phyloP scores from a whole-genome alignment of 1,140 invertebrate species.

The Caenorhabditis briggsae region DNA sequence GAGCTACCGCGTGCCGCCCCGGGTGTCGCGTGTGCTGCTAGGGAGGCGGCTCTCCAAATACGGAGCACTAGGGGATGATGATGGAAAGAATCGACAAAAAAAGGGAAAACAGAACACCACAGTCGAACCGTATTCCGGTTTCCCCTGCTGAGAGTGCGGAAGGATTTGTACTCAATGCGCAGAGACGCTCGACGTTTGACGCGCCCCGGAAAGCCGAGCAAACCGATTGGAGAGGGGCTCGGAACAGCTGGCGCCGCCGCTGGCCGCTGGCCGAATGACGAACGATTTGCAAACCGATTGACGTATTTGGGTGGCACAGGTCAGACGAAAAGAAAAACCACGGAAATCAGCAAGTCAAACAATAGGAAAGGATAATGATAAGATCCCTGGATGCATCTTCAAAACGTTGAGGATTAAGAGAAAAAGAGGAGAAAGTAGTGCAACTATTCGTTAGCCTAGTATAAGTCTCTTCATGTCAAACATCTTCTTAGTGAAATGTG shows the following conservation, averaged over 20 bases:
- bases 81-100: slow-evolving; percentile 35
- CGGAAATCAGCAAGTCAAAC: slow-evolving; percentile 34
- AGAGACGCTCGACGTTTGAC: slow-evolving; percentile 5
- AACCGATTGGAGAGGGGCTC: slow-evolving; percentile 29
- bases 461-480: background rate
- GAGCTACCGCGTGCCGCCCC: slow-evolving; percentile 16
- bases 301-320: slow-evolving; percentile 47
- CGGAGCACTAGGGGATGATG: slow-evolving; percentile 34
- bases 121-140: slow-evolving; percentile 44
- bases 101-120: background rate
- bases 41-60: slow-evolving; percentile 34
- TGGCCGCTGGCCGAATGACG: slow-evolving; percentile 15
- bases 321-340: slow-evolving; percentile 9
- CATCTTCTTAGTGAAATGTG: background rate
- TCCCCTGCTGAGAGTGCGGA: slow-evolving; percentile 13
- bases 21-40: slow-evolving; percentile 9
- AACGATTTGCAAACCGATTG: slow-evolving; percentile 51
- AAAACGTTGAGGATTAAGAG: background rate
- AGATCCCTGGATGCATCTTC: background rate
- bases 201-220: slow-evolving; percentile 40
- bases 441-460: background rate
- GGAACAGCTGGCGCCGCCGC: slow-evolving; percentile 34
- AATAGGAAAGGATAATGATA: background rate
- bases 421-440: background rate
- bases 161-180: background rate